Conservation (phyloP, 2,113 vertebrate species). For the Anarhynchus alexandrinus region DNA sequence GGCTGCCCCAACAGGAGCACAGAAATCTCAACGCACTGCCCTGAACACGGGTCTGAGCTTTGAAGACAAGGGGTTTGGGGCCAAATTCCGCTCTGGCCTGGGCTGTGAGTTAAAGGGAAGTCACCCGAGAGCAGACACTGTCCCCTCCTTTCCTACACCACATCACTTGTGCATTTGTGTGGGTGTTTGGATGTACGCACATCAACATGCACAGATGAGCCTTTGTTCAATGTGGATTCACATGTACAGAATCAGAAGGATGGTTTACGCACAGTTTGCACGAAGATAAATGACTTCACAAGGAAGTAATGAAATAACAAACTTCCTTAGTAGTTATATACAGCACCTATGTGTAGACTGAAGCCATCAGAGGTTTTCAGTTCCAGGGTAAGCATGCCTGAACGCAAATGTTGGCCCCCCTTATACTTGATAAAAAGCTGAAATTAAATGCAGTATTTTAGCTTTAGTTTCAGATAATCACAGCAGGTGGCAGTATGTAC, state of each 20-base stretch:
- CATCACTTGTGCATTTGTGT: rapidly evolving
- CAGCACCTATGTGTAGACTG: too few relatives aligned
- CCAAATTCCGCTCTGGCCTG: neutral
- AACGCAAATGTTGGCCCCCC: neutral
- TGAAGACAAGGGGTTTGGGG: neutral
- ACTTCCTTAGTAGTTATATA: neutral
- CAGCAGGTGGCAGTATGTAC: conserved; percentile 6
- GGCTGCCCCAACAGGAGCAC: neutral
- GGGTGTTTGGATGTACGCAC: neutral
- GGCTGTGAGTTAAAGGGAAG: neutral
- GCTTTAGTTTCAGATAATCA: neutral
- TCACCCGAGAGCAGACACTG: neutral
- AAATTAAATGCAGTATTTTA: neutral
- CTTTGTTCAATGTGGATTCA: neutral
- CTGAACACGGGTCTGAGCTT: rapidly evolving
- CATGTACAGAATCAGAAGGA: neutral
- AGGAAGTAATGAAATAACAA: neutral
- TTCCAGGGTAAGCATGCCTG: neutral
- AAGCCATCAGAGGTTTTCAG: neutral
- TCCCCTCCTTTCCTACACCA: neutral
- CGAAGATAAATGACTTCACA: neutral
- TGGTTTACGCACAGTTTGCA: rapidly evolving
- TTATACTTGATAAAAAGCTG: neutral
- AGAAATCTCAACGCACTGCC: rapidly evolving
- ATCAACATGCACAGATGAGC: rapidly evolving